Base-by-base conservation (phyloP, 2,113 vertebrate genomes). In the Natator depressus region DNA sequence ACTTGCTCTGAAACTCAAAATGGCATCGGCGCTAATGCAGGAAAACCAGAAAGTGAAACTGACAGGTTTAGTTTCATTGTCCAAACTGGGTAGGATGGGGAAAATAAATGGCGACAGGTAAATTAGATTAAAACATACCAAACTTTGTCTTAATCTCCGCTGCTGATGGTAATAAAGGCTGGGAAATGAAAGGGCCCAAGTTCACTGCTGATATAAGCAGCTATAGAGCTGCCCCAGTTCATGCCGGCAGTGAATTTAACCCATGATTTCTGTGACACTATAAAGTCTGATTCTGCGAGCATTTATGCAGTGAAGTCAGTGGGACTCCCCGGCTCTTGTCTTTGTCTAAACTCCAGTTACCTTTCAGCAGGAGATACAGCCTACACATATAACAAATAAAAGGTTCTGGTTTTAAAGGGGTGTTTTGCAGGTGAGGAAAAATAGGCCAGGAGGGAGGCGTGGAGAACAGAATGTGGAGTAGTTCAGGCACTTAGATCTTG, bases 401-500 rank as follows among this genome's bases (percentile, higher is more conserved):
- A 95, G 69, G 54, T 20, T 90, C 75, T 89, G 79, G n/a, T 95
- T 94, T 96, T 89, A 47, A 94, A 91, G 83, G 91, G 55, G 1
- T 55, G 6, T 80, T 93, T 90, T 91, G 65, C 79, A 92, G 83
- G 12, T 46, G 90, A 89, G 80, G 55, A 87, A 87, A 93, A 89
- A 47, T 0, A 10, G 0, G 54, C 78, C 59, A 22, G 46, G 80
- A 84, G 55, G 80, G 69, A 84, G 82, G 90, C 72, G 51, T 62
- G 72, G 25, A 46, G 81, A 87, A 29, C 46, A 62, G 50, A 6
- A 1, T 16, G 29, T 80, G 0, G 3, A 65, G 29, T 76, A 53
- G 24, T 75, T 47, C 49, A 50, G 89, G 38, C 57, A 2, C 7
- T 80, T 57, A 27, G 46, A 51, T 31, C 53, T 31, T 0, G 0